Percentiles rank a stretch among this genome's conserved stretches.
Conservation (phyloP, 2,888 invertebrate genomes). For the Acleris sparsana region DNA sequence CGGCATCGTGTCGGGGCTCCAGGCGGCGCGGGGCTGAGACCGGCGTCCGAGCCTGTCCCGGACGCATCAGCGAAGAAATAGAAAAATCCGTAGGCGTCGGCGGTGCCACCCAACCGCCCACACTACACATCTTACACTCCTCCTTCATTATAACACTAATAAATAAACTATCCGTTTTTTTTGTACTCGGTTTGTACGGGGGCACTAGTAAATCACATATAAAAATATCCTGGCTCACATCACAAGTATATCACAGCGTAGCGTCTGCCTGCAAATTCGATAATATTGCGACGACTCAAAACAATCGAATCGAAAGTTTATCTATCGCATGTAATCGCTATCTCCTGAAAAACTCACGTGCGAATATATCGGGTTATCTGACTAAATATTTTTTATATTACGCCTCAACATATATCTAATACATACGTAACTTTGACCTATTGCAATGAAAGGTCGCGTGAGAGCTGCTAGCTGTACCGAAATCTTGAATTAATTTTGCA, state of each 20-base stretch:
- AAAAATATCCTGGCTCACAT: slow-evolving; percentile 80
- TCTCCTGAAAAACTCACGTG: slow-evolving; percentile 28
- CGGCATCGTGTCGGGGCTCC: slow-evolving; percentile 74
- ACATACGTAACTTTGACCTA: slow-evolving; percentile 51
- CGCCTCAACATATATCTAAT: slow-evolving; percentile 38
- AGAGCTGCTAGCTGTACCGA: slow-evolving; percentile 46
- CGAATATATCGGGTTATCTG: slow-evolving; percentile 25
- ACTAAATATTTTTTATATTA: slow-evolving; percentile 9
- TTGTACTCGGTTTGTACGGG: slow-evolving; percentile 84
- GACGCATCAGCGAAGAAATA: slow-evolving; percentile 78
- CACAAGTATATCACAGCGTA: slow-evolving; percentile 82
- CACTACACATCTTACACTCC: slow-evolving; percentile 80
- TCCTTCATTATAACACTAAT: slow-evolving; percentile 77
- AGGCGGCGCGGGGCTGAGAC: slow-evolving; percentile 51
- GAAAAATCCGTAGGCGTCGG: slow-evolving; percentile 76
- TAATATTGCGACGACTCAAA: slow-evolving; percentile 27
- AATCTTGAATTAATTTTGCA: slow-evolving; percentile 55
- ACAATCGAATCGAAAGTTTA: slow-evolving; percentile 17
- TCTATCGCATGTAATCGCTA: slow-evolving; percentile 52
- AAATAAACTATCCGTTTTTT: slow-evolving; percentile 76
- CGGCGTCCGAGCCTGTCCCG: slow-evolving; percentile 56
- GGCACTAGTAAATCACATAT: slow-evolving; percentile 83
- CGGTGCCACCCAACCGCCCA: slow-evolving; percentile 71
- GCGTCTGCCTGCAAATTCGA: slow-evolving; percentile 57
- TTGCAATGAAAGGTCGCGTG: slow-evolving; percentile 56